Evolutionary conservation across 2,888 invertebrate genomes (phyloP).

Genomic region (Ischnura elegans): DNA sequence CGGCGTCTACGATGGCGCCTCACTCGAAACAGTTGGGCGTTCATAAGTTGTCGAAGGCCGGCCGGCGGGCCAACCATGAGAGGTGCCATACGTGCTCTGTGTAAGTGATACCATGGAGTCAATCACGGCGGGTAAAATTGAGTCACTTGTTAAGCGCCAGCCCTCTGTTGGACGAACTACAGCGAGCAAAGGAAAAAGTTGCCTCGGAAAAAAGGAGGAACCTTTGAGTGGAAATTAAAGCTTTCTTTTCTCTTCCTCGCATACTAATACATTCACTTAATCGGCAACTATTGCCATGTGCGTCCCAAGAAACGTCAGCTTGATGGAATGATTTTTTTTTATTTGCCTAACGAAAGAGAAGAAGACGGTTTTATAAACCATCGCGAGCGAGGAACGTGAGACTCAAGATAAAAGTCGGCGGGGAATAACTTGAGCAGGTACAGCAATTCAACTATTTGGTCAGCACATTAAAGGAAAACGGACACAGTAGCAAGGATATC

Average conservation of each 20-base stretch:
- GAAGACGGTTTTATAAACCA: no score
- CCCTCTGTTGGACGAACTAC: not conserved
- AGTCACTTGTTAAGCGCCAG: not conserved
- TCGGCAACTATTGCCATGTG: no score
- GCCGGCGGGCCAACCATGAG: not conserved
- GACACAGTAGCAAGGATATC: no score
- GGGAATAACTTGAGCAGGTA: no score
- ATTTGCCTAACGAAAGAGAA: no score
- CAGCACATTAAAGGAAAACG: no score
- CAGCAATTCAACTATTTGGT: no score
- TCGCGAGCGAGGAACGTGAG: no score
- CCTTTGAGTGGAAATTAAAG: no score
- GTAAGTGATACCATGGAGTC: not conserved
- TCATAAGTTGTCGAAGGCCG: not conserved
- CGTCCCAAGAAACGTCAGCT: no score
- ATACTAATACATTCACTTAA: not conserved
- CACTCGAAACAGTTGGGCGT: not conserved
- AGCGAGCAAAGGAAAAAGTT: not conserved
- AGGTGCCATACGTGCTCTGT: not conserved
- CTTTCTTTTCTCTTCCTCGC: not conserved
- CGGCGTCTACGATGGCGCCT: not conserved
- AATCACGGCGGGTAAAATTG: not conserved
- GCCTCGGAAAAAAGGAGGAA: not conserved
- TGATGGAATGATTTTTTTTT: no score
- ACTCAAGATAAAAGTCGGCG: no score